Base-by-base conservation (phyloP, 2,888 invertebrate species). In the Cryptosula pallasiana region DNA sequence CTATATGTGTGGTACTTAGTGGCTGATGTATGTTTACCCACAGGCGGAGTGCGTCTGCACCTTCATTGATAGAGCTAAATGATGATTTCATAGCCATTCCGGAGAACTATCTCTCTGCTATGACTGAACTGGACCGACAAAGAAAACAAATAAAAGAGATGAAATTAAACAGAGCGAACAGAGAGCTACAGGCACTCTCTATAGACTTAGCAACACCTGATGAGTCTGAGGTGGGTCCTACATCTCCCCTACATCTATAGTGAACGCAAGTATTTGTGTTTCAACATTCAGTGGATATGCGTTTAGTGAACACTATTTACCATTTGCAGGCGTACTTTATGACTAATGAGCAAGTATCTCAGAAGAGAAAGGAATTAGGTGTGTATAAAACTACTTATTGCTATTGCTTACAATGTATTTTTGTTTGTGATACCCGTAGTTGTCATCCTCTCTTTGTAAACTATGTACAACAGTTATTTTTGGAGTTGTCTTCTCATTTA, bases 81-180 rank as follows among this genome's bases (percentile, higher is more conserved):
- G 81, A 81, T 72, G 81, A 81, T 57, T 78, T 79, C 16, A 75
- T 82, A 55, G 73, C 81, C 69, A 78, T 83, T 13, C 78, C 79
- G 9, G 81, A 82, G 73, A 81, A 82, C 72, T 82, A 78, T 74
- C 78, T 77, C 70, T 74, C 77, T 29, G 79, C 79, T n/a, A 79
- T 83, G 78, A 76, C 78, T 55, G 83, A 83, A 77, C 79, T 74
- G 2, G 69, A 57, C 35, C 69, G 71, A 35, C 74, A 74, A 36
- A 72, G 71, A 35, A 55, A 55, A 55, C 54, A 55, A 32, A 36
- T 74, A 0, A 71, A 57, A 25, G 71, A 74, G 69, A 72, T 72
- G 36, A 54, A 23, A 45, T n/a, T 54, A 5, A 54, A 54, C 16
- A 54, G 25, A 70, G 70, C 70, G 5, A 54, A 70, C 27, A 20